phyloP scores from a whole-genome alignment of 2,888 invertebrate genomes.

The Drosophila mercatorum region DNA sequence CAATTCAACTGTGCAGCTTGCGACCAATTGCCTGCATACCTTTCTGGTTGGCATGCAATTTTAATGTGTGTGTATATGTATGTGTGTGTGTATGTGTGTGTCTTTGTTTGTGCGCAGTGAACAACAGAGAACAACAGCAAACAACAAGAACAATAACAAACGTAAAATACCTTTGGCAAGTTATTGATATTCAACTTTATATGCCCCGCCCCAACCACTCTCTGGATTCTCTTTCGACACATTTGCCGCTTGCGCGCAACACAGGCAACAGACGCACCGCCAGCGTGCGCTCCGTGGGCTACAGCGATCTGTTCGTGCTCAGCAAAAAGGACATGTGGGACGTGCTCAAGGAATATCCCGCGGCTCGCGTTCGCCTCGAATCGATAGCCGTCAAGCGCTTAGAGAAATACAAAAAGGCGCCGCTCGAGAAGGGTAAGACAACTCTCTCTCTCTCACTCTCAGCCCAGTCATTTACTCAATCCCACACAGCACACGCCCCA shows the following conservation, averaged over 20 bases:
- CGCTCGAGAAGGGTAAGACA: conserved; percentile 93
- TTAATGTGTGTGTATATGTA: conserved; percentile 52
- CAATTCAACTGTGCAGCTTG: not conserved
- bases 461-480: not conserved
- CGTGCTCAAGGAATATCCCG: conserved; percentile 97
- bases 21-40: conserved; percentile 33
- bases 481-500: conserved; percentile 1
- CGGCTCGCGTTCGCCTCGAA: conserved; percentile 96
- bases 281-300: conserved; percentile 98
- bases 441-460: too few species aligned
- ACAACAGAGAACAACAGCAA: conserved; percentile 33
- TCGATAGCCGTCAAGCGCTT: conserved; percentile 98
- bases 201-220: not conserved
- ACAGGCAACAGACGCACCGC: conserved; percentile 95
- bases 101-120: conserved; percentile 24
- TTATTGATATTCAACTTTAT: conserved; percentile 57
- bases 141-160: conserved; percentile 10
- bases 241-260: conserved; percentile 22
- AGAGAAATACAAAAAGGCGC: conserved; percentile 98
- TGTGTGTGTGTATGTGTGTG: conserved; percentile 16
- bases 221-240: conserved; percentile 12
- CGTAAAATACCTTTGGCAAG: conserved; percentile 30
- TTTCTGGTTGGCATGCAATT: conserved; percentile 69
- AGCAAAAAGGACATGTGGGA: conserved; percentile 99
- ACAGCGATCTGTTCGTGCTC: conserved; percentile 99